phyloP scores from a whole-genome alignment of 2,888 invertebrate genomes.

The Yponomeuta cagnagella region DNA sequence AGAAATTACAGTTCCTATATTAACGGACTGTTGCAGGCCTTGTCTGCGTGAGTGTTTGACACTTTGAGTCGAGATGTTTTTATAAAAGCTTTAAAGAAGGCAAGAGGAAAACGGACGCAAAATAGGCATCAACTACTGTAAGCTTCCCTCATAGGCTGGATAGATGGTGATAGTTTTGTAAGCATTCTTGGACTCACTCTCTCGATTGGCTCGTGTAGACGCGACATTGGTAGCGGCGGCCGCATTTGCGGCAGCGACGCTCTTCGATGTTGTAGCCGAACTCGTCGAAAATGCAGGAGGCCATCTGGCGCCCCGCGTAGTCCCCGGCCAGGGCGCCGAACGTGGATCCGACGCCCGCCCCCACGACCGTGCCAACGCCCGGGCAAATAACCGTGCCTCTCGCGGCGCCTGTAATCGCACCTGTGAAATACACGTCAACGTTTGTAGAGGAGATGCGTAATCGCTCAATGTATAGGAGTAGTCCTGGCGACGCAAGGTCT shows the following conservation, averaged over 20 bases:
- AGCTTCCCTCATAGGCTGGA: no score
- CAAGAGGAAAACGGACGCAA: no score
- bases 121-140: no score
- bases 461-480: no score
- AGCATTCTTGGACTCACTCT: neutral
- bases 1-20: no score
- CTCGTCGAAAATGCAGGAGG: neutral
- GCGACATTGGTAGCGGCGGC: neutral
- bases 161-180: no score
- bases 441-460: neutral
- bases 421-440: neutral
- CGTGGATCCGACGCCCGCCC: neutral
- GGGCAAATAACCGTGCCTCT: neutral
- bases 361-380: neutral
- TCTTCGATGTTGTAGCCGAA: neutral
- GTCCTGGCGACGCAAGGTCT: no score
- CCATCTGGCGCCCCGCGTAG: neutral
- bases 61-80: no score
- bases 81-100: no score
- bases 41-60: no score
- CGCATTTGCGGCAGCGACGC: no score
- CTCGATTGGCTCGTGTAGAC: constrained; percentile 4
- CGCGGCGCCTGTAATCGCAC: neutral
- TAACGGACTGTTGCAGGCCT: no score
- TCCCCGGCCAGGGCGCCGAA: constrained; percentile 52